phyloP scores from a whole-genome alignment of 1,140 invertebrate species.

The Hylaeus anthracinus region DNA sequence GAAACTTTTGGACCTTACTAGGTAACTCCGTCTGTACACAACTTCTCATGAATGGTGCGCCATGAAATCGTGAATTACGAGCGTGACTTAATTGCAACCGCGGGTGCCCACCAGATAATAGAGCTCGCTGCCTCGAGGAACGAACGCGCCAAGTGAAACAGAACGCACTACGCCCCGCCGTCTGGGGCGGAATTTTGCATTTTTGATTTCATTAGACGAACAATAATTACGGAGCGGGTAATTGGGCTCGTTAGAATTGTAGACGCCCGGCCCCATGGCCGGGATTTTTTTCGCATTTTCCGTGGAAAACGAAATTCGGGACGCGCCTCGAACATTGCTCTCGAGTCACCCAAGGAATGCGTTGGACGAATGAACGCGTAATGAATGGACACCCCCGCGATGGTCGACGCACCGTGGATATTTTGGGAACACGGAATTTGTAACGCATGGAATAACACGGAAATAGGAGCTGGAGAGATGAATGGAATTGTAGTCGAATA shows the following conservation, averaged over 20 bases:
- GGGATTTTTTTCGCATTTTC: slow-evolving; percentile 1
- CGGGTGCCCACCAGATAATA: background rate
- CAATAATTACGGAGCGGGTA: slow-evolving; percentile 13
- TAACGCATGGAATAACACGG: no score
- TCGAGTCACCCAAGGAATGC: no score
- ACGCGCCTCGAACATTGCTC: background rate
- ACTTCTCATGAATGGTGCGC: background rate
- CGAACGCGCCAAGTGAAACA: slow-evolving; percentile 6
- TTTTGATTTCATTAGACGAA: slow-evolving; percentile 22
- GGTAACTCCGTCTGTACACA: slow-evolving; percentile 5
- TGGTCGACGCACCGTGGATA: no score
- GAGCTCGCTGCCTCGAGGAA: background rate
- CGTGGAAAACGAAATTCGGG: background rate
- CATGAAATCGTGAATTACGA: slow-evolving; percentile 21
- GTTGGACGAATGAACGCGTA: no score
- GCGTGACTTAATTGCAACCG: slow-evolving; percentile 30
- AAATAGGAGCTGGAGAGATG: no score
- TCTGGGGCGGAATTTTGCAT: slow-evolving; percentile 4
- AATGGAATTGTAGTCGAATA: no score
- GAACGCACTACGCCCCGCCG: no score
- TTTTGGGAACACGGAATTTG: no score
- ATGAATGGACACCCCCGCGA: background rate
- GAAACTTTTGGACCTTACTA: no score
- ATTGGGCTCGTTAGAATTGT: slow-evolving; percentile 9
- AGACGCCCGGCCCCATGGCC: background rate